These are phyloP conservation scores for Gallinago nigripennis DNA, from an alignment of 2,797 vertebrate genomes.

Conservation along the genomic window DNA sequence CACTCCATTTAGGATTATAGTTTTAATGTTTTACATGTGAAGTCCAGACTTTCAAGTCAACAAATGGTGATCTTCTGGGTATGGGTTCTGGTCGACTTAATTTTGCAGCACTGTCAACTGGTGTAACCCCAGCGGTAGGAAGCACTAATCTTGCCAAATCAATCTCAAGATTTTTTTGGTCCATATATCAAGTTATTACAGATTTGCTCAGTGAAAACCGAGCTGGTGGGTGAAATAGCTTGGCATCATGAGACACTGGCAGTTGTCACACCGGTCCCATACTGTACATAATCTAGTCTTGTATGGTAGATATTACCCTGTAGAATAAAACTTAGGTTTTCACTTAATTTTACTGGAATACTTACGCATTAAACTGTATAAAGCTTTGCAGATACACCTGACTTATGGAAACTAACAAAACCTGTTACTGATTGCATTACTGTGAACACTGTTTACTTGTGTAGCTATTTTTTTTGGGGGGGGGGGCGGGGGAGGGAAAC, in stretches of 20 bases:
- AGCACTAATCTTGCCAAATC: slow-evolving; percentile 46
- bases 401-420: neutral
- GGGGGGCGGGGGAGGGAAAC: neutral
- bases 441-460: slow-evolving; percentile 49
- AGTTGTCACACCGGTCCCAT: slow-evolving; percentile 55
- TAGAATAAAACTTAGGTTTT: slow-evolving; percentile 48
- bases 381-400: slow-evolving; percentile 41
- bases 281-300: slow-evolving; percentile 65
- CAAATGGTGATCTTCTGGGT: slow-evolving; percentile 32
- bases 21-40: slow-evolving; percentile 26
- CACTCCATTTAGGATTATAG: slow-evolving; percentile 28
- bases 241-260: slow-evolving; percentile 18
- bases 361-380: slow-evolving; percentile 19
- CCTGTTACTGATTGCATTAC: slow-evolving; percentile 35
- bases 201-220: neutral
- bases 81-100: neutral
- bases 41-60: slow-evolving; percentile 53
- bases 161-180: slow-evolving; percentile 4
- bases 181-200: neutral
- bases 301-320: slow-evolving; percentile 61
- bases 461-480: neutral
- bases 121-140: neutral
- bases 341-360: slow-evolving; percentile 61
- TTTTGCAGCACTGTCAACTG: neutral
- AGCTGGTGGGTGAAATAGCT: neutral